Base-by-base conservation (phyloP, 2,113 vertebrate genomes). In the Indicator indicator region DNA sequence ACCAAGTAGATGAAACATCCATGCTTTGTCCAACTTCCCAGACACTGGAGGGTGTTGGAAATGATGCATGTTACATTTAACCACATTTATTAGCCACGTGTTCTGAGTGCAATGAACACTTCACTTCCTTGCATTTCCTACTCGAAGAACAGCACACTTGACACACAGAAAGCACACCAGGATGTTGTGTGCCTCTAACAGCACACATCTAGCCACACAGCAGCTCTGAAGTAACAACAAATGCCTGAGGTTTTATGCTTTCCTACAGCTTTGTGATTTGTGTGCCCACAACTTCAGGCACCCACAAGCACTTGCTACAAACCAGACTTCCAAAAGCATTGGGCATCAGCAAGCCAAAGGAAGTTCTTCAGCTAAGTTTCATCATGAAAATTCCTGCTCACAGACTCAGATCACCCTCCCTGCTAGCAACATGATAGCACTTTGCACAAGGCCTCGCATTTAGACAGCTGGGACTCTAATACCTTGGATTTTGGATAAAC, bases 1-100 rank as follows among this genome's bases (percentile, higher is more conserved):
- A 69, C 40, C 11, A 21, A 54, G 69, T 26, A 63, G 82, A 76
- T 32, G 62, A 65, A 92, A 67, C 73, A 80, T 95, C 93, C 88
- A 85, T 86, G 89, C 89, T 74, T 93, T 92, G 82, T 89, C 94
- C 80, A 93, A 92, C 89, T 85, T 89, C 19, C 62, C 87, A 94
- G 88, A 68, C 75, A 94, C 92, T 95, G 28, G 16, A 94, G 84
- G 92, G 90, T 94, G 82, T 94, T 91, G 81, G 76, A 92, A 94
- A 94, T 89, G 88, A 94, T 93, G 93, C 83, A 70, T 93, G 89
- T 91, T 91, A 93, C 87, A 91, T 90, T 83, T 75, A 91, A 94
- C 32, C 62, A 83, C 85, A 96, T 94, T 93, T 89, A 64, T 88
- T 81, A 78, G 58, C 83, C 76, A 77, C 12, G 30, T 86, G 91